phyloP scores from a whole-genome alignment of 2,797 vertebrate genomes.

The Sebastes kiyomatsui region DNA sequence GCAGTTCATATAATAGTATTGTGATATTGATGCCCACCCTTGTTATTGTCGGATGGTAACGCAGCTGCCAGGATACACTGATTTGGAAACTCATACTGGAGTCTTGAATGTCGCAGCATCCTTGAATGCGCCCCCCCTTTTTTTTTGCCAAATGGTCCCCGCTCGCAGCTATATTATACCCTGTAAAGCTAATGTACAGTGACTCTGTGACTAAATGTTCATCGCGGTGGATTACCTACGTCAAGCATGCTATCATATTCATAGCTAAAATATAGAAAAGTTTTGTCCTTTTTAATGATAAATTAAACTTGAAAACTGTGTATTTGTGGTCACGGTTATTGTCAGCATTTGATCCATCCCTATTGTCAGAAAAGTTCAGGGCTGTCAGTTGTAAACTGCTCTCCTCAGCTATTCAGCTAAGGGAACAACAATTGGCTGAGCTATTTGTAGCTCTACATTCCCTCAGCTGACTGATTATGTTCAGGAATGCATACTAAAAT shows the following conservation, averaged over 20 bases:
- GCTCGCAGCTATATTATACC: neutral
- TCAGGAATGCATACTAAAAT: constrained; percentile 68
- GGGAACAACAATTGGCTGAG: constrained; percentile 67
- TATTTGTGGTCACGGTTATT: constrained; percentile 16
- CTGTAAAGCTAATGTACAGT: neutral
- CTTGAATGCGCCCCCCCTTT: neutral
- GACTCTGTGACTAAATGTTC: neutral
- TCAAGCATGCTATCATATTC: neutral
- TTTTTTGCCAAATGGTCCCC: neutral
- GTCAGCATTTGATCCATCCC: constrained; percentile 46
- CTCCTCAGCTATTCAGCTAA: constrained; percentile 69
- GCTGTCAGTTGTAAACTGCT: constrained; percentile 64
- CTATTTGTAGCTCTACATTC: constrained; percentile 69
- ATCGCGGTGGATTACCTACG: neutral
- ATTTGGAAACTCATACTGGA: neutral
- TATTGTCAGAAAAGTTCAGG: constrained; percentile 54
- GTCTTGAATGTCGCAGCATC: neutral
- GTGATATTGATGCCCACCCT: neutral
- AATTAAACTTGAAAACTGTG: constrained; percentile 14
- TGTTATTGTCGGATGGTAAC: neutral
- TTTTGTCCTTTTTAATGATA: neutral
- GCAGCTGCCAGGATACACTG: neutral
- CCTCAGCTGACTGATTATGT: constrained; percentile 62
- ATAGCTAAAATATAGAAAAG: neutral
- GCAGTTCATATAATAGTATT: neutral